These are phyloP conservation scores for Epiblema foenella DNA, from an alignment of 2,888 invertebrate species.

Conservation along the genomic window DNA sequence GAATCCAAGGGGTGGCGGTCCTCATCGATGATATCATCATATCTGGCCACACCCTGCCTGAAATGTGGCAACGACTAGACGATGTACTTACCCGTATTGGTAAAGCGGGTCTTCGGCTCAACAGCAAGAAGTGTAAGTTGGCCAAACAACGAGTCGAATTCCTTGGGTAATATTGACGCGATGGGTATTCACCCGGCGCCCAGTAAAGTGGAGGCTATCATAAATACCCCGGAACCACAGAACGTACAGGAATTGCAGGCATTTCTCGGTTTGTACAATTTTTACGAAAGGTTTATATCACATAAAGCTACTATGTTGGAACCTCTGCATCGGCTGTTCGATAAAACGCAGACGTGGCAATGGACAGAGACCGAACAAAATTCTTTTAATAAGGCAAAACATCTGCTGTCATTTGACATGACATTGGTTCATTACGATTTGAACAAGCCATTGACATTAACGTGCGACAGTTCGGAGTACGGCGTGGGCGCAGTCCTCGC, in stretches of 20 bases:
- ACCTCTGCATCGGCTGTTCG: no score
- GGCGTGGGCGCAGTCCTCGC: conserved; percentile 46
- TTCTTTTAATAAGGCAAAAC: no score
- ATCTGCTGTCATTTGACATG: conserved; percentile 19
- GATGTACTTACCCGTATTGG: conserved; percentile 39
- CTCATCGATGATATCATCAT: conserved; percentile 47
- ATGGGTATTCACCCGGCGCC: conserved; percentile 36
- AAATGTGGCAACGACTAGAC: conserved; percentile 39
- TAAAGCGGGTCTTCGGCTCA: conserved; percentile 38
- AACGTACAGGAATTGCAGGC: conserved; percentile 36
- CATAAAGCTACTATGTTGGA: no score
- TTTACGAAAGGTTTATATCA: no score
- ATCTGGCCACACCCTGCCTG: conserved; percentile 30
- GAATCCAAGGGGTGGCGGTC: conserved; percentile 45
- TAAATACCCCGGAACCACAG: conserved; percentile 41
- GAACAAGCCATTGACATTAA: conserved; percentile 43
- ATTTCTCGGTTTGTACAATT: no score
- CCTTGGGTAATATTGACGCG: conserved; percentile 42
- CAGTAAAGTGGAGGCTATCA: conserved; percentile 42
- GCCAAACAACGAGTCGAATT: conserved; percentile 33
- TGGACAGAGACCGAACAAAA: no score
- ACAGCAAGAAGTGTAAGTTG: conserved; percentile 43
- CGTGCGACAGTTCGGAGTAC: conserved; percentile 48
- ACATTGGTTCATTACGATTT: conserved; percentile 47
- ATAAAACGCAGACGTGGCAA: no score